phyloP scores from a whole-genome alignment of 2,888 invertebrate genomes.

The Chrysodeixis includens region DNA sequence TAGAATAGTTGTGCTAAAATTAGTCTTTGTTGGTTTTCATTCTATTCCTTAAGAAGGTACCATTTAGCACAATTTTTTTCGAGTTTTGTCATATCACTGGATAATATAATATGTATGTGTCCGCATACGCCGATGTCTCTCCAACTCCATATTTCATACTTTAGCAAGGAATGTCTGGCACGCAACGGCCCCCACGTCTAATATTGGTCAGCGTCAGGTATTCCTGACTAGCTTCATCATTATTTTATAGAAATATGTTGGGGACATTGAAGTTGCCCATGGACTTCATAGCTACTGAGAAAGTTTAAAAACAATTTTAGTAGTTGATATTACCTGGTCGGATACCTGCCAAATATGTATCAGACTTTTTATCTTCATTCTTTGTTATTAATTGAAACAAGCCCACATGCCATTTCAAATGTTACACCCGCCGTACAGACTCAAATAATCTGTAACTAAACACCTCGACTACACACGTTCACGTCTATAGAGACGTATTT shows the following conservation, averaged over 20 bases:
- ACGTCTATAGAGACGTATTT: constrained; percentile 69
- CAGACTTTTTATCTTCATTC: constrained; percentile 25
- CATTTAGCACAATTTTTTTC: constrained; percentile 65
- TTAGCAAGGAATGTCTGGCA: constrained; percentile 72
- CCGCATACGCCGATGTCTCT: constrained; percentile 66
- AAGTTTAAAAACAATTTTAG: constrained; percentile 57
- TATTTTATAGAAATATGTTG: constrained; percentile 71
- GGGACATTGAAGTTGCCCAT: constrained; percentile 51
- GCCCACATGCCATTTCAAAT: constrained; percentile 29
- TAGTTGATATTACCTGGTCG: constrained; percentile 33
- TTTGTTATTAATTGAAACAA: constrained; percentile 43
- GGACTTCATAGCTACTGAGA: constrained; percentile 39
- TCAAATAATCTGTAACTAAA: constrained; percentile 70
- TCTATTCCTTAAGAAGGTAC: too few species aligned
- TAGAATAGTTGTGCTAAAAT: constrained; percentile 39
- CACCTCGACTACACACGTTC: constrained; percentile 71
- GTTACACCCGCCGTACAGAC: constrained; percentile 41
- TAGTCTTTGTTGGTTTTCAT: too few species aligned
- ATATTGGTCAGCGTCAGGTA: constrained; percentile 76
- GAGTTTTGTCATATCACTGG: constrained; percentile 66
- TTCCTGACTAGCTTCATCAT: constrained; percentile 79
- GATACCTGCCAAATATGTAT: constrained; percentile 41
- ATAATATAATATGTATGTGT: constrained; percentile 57
- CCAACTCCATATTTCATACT: constrained; percentile 79
- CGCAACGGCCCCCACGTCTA: constrained; percentile 68